These are phyloP conservation scores for Trinorchestia longiramus DNA, from an alignment of 1,140 invertebrate species.

Conservation along the genomic window DNA sequence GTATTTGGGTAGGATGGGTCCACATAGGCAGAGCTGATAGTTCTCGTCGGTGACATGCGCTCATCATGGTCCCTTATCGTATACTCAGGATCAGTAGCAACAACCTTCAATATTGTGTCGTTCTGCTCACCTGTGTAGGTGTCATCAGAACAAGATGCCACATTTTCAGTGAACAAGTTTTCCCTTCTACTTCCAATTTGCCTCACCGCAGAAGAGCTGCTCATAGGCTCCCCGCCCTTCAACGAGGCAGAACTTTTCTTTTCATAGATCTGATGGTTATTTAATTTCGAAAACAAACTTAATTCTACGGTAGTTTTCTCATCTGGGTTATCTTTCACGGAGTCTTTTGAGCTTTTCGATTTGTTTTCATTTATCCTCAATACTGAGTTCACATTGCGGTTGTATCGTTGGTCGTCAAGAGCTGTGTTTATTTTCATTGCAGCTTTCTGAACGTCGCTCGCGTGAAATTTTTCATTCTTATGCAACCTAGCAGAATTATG, in stretches of 20 bases:
- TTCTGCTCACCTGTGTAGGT: neutral
- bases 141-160: neutral
- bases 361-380: neutral
- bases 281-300: neutral
- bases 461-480: neutral
- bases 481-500: neutral
- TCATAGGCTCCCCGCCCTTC: neutral
- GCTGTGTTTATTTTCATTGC: neutral
- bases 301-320: neutral
- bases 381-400: neutral
- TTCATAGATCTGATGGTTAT: neutral
- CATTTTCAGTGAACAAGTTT: neutral
- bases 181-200: neutral
- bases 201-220: neutral
- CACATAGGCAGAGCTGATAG: neutral
- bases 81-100: neutral
- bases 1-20: neutral
- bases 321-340: neutral
- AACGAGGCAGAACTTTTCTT: neutral
- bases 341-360: neutral
- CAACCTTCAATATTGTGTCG: neutral
- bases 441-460: neutral
- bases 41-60: neutral
- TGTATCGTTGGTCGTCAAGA: neutral
- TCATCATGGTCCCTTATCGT: neutral